Evolutionary conservation across 2,888 invertebrate species (phyloP), one percentile per base, ranked within the genome.

Genomic region (Aethes cnicana): DNA sequence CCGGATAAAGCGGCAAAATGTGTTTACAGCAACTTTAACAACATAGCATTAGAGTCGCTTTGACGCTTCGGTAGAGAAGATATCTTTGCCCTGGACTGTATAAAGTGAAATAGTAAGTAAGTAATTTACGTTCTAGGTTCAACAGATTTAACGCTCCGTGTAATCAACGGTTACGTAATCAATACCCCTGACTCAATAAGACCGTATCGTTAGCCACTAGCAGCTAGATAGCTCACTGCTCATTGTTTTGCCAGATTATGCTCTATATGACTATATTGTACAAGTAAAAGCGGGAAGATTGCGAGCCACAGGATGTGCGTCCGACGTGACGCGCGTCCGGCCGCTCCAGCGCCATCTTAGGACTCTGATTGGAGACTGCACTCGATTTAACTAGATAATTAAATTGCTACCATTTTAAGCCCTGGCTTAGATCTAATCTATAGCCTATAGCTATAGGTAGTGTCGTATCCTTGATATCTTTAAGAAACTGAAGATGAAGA

Each of bases 241-340:
- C 66, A 69, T 64, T 72, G 70, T 68, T 57, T 61, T 64, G 59
- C 68, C 65, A 68, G 62, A 59, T 18, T 16, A 16, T 44, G 25
- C 23, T 39, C 39, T 11, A 18, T 50, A 37, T 37, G 23, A 36
- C 47, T 50, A 50, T 52, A 39, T 32, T 23, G 44, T 44, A 39
- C 32, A 26, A 32, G 72, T 79, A 76, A 80, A 79, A 76, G 73
- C 72, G 71, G 70, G 72, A 74, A 75, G 79, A 81, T 77, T 78
- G 77, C 72, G 72, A 74, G 74, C 52, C 39, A 54, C 74, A 81
- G 86, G 84, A 85, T 81, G 82, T 83, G 77, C 84, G 84, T 83
- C 77, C 76, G 77, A 78, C 67, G 64, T 83, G 85, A 86, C 83
- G 84, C 69, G 73, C 69, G 69, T 84, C 84, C 83, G 81, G 73